Evolutionary conservation across 92 coral and sea anemone species (phyloP), one percentile per base, ranked within the genome.

Genomic region (Pocillopora grandis): DNA sequence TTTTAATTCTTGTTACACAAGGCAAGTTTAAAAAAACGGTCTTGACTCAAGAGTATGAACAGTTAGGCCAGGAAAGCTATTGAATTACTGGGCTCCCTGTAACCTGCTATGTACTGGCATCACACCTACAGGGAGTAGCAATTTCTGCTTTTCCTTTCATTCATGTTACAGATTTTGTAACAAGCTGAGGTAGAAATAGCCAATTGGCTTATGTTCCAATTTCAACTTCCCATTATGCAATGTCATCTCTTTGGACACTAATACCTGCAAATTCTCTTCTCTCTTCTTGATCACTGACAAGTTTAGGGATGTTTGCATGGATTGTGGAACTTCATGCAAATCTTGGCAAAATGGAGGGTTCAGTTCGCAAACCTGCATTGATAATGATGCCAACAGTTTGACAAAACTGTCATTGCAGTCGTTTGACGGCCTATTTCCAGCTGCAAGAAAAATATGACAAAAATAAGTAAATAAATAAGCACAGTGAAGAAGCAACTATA

Each of bases 291-390:
- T 62, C 74, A 79, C 49, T 52, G 63, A 79, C 12, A 10, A 62
- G 16, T 79, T 58, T 42, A 16, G 5, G 33, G 35, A 2, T 3
- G 14, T 31, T 72, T 71, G 52, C 19, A 23, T 7, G 4, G 75
- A 55, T 5, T 19, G 69, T 3, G 21, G 35, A 62, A 1, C 64
- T 15, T 20, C 76, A 33, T 87, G 90, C 18, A 87, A 76, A 35
- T 83, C 78, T 33, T 35, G 15, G 62, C 90, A 87, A 81, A 82
- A 87, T 70, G 87, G 90, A 0, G 66, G 66, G 23, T 60, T 76
- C 56, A 69, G 73, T 33, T 72, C 3, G 65, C 90, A 87, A 35
- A 81, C 87, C 76, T 87, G 90, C 31, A 73, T 68, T 61, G 90
- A 82, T 31, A 87, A 58, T 1, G 79, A 67, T 77, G 90, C 90